A percentile compares a stretch with the other conserved stretches of the same genome.
Conservation (phyloP, 2,113 vertebrate species). For the Leptobrachium leishanense region DNA sequence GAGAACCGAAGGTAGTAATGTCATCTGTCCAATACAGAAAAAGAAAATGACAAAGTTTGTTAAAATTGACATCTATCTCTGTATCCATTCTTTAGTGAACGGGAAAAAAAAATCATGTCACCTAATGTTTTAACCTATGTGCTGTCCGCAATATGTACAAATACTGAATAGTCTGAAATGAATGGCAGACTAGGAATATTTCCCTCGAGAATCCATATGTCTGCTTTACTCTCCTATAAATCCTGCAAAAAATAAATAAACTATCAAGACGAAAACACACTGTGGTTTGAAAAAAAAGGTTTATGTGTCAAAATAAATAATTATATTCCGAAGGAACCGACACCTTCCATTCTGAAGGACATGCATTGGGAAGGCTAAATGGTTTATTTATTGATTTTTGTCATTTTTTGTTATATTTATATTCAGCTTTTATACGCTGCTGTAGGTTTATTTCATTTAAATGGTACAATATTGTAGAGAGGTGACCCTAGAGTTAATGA, state of each 20-base stretch:
- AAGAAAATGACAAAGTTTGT: conserved; percentile 46
- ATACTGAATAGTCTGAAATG: conserved; percentile 32
- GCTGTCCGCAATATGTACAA: conserved; percentile 31
- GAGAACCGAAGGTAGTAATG: conserved; percentile 23
- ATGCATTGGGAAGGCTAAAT: too few species aligned
- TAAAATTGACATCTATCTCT: conserved; percentile 47
- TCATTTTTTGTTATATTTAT: too few species aligned
- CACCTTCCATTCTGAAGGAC: too few species aligned
- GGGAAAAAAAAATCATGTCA: conserved; percentile 36
- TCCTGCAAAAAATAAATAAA: conserved; percentile 6
- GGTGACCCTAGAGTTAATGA: too few species aligned
- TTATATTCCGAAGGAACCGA: not conserved
- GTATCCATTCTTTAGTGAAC: conserved; percentile 30
- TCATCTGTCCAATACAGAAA: conserved; percentile 23
- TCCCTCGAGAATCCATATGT: conserved; percentile 35
- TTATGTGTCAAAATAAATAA: not conserved
- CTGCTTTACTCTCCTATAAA: conserved; percentile 40
- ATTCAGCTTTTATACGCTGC: too few species aligned
- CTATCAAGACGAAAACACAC: not conserved
- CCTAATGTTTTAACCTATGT: conserved; percentile 43
- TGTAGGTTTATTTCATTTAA: too few species aligned
- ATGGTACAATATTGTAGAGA: too few species aligned
- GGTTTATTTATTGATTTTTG: too few species aligned
- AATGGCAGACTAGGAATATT: conserved; percentile 37
- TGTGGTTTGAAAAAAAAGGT: not conserved